Percentiles rank a stretch among this genome's conserved stretches.
These are phyloP conservation scores for Gymnothorax reevesii DNA, from an alignment of 2,797 vertebrate genomes.

Conservation along the genomic window DNA sequence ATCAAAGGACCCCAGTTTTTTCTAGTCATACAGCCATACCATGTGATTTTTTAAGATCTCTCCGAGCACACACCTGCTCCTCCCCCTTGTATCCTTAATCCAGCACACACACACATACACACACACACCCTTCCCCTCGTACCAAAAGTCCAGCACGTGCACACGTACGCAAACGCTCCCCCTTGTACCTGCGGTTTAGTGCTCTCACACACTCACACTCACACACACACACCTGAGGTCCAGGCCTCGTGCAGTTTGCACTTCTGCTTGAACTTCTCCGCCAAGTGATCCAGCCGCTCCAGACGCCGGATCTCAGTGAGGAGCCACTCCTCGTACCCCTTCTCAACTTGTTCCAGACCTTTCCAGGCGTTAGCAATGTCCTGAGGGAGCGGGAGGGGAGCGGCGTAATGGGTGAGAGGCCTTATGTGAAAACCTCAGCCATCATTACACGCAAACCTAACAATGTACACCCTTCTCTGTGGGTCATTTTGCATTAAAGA, in stretches of 20 bases:
- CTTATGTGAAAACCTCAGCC: too few species aligned
- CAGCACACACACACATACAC: background rate
- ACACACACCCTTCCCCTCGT: background rate
- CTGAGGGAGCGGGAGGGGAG: conserved; percentile 55
- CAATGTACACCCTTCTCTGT: too few species aligned
- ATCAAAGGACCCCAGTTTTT: background rate
- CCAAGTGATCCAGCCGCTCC: conserved; percentile 87
- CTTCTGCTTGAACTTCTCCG: conserved; percentile 92
- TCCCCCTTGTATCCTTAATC: background rate
- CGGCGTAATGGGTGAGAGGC: background rate
- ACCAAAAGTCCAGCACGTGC: conserved; percentile 70
- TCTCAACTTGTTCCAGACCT: conserved; percentile 86
- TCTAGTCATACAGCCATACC: background rate
- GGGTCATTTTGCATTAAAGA: too few species aligned
- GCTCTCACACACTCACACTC: too few species aligned
- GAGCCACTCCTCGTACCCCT: conserved; percentile 90
- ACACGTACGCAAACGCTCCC: background rate
- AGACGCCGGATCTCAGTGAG: conserved; percentile 86
- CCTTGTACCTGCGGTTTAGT: background rate
- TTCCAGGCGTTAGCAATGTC: conserved; percentile 90
- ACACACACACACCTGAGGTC: conserved; percentile 57
- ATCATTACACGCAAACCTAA: too few species aligned
- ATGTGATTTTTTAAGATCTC: background rate
- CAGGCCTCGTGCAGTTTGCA: conserved; percentile 83
- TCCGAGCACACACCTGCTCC: background rate